Evolutionary conservation across 2,888 invertebrate genomes (phyloP).

Genomic region (Brenthis ino): DNA sequence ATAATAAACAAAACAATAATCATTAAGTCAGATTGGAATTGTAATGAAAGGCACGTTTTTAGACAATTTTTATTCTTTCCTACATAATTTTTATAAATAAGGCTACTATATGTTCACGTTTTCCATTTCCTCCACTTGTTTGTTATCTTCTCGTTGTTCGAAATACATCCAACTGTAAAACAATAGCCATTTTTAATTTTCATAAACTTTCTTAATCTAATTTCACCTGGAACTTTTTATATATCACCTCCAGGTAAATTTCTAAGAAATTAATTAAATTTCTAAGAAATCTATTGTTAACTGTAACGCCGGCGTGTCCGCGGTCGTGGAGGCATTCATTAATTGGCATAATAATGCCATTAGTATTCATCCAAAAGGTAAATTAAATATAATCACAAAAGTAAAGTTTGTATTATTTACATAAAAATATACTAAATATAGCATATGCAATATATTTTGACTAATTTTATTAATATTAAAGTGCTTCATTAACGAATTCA

Average conservation of each 20-base stretch:
- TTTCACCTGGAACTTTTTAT: too few species aligned
- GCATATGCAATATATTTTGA: background rate
- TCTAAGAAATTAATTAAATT: too few species aligned
- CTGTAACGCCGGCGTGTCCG: too few species aligned
- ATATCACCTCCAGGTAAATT: too few species aligned
- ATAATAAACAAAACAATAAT: slow-evolving; percentile 1
- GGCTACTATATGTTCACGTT: slow-evolving; percentile 46
- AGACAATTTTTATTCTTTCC: slow-evolving; percentile 29
- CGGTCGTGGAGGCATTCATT: too few species aligned
- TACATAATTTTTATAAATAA: slow-evolving; percentile 43
- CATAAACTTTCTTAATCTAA: too few species aligned
- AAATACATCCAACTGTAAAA: slow-evolving; percentile 86
- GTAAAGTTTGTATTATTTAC: too few species aligned
- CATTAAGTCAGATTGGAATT: slow-evolving; percentile 2
- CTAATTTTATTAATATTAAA: slow-evolving; percentile 1
- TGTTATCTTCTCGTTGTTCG: slow-evolving; percentile 82
- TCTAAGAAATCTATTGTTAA: too few species aligned
- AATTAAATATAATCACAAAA: background rate
- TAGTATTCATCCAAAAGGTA: too few species aligned
- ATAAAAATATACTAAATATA: too few species aligned
- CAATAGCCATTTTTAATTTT: background rate
- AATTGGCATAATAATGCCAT: too few species aligned
- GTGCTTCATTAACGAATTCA: background rate
- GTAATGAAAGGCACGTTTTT: slow-evolving; percentile 30
- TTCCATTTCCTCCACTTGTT: slow-evolving; percentile 54